Percentiles rank a stretch among this genome's conserved stretches.
Conservation (phyloP, 1,140 invertebrate species). For the Mizuhopecten yessoensis region DNA sequence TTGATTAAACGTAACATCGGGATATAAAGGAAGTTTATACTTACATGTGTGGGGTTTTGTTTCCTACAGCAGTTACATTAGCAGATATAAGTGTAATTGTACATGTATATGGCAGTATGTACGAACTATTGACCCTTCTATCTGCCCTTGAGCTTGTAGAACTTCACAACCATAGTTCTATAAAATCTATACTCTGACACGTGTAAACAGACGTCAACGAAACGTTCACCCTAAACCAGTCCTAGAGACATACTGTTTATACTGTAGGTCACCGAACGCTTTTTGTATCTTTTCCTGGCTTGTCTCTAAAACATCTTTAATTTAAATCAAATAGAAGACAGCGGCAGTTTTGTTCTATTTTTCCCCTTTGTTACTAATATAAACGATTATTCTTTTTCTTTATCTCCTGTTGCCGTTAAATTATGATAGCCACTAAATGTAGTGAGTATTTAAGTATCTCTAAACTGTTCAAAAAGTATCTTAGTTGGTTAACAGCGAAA, state of each 20-base stretch:
- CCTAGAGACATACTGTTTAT: not conserved
- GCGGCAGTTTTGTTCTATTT: not conserved
- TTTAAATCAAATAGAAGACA: not conserved
- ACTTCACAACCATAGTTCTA: not conserved
- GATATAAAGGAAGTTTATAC: slow-evolving; percentile 6
- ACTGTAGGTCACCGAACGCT: not conserved
- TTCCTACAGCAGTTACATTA: not conserved
- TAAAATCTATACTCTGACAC: not conserved
- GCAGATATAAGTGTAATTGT: not conserved
- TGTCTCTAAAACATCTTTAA: not conserved
- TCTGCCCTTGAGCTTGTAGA: slow-evolving; percentile 2
- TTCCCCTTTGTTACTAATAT: not conserved
- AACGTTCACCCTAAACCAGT: slow-evolving; percentile 1
- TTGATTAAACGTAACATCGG: slow-evolving; percentile 10
- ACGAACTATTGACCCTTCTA: not conserved
- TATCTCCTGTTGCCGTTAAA: too few relatives aligned
- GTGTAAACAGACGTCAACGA: not conserved
- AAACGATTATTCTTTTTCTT: too few relatives aligned
- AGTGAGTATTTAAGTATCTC: too few relatives aligned
- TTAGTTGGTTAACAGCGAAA: too few relatives aligned
- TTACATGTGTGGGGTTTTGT: not conserved
- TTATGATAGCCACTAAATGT: too few relatives aligned
- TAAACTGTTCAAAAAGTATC: too few relatives aligned
- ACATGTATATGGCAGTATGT: not conserved
- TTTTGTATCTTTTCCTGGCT: not conserved